Evolutionary conservation across 2,888 invertebrate species (phyloP).

Genomic region (Linyphia triangularis): DNA sequence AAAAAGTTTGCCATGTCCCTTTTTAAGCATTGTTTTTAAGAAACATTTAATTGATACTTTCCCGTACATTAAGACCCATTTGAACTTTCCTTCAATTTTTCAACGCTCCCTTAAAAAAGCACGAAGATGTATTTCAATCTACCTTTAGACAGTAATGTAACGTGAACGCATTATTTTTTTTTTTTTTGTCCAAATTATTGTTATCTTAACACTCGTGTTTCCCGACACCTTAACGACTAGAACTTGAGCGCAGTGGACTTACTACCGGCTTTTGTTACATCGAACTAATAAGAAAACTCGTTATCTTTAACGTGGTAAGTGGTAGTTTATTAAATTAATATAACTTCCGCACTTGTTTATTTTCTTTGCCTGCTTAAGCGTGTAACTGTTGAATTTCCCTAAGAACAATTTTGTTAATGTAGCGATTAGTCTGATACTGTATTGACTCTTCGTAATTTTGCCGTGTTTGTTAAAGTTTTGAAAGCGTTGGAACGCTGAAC

Average conservation of each 20-base stretch:
- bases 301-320: slow-evolving; percentile 23
- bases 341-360: slow-evolving; percentile 7
- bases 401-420: too few relatives aligned
- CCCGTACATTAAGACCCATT: too few relatives aligned
- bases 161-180: background rate
- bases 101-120: background rate
- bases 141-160: too few relatives aligned
- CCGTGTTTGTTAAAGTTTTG: too few relatives aligned
- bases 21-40: too few relatives aligned
- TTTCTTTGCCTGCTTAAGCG: background rate
- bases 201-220: background rate
- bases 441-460: too few relatives aligned
- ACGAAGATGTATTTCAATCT: background rate
- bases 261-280: background rate
- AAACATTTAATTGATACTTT: too few relatives aligned
- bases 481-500: too few relatives aligned
- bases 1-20: too few relatives aligned
- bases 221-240: slow-evolving; percentile 12
- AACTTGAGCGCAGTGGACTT: slow-evolving; percentile 16
- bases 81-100: slow-evolving; percentile 10
- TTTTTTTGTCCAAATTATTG: slow-evolving; percentile 13
- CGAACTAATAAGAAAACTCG: slow-evolving; percentile 36
- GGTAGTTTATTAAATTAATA: slow-evolving; percentile 37
- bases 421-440: too few relatives aligned
- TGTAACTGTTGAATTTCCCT: slow-evolving; percentile 23